A percentile compares a stretch with the other conserved stretches of the same genome.
Evolutionary conservation across 2,797 vertebrate genomes (phyloP).

Genomic region (Gorsachius magnificus): DNA sequence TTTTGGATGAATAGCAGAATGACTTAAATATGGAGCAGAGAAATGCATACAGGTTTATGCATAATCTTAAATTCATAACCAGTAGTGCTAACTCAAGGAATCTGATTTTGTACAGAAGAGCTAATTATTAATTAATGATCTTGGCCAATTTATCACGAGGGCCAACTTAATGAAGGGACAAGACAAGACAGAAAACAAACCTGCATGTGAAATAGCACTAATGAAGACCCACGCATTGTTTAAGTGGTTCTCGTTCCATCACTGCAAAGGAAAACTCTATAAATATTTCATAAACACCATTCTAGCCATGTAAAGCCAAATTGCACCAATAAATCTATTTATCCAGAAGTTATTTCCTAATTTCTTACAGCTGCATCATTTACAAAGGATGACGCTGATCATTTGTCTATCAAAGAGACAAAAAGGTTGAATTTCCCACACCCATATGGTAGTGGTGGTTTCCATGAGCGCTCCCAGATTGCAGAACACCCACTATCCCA

Average conservation of each 20-base stretch:
- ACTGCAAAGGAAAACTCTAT: constrained; percentile 48
- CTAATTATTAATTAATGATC: constrained; percentile 73
- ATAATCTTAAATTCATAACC: constrained; percentile 61
- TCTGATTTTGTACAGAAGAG: constrained; percentile 30
- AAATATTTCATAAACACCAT: constrained; percentile 72
- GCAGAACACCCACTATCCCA: rapidly evolving
- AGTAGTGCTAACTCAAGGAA: constrained; percentile 48
- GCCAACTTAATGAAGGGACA: constrained; percentile 36
- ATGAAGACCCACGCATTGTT: constrained; percentile 37
- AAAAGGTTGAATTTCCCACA: not conserved
- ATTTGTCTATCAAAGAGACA: not conserved
- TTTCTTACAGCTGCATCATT: constrained; percentile 42
- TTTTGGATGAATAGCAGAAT: constrained; percentile 72
- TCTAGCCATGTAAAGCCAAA: constrained; percentile 43
- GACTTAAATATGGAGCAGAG: constrained; percentile 69
- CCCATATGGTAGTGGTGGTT: rapidly evolving
- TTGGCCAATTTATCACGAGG: constrained; percentile 17
- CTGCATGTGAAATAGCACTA: not conserved
- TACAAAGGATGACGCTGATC: not conserved
- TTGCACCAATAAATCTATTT: constrained; percentile 61
- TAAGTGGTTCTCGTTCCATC: not conserved
- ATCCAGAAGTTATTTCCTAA: constrained; percentile 38
- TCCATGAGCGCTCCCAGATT: rapidly evolving
- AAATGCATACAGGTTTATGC: constrained; percentile 55
- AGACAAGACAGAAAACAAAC: constrained; percentile 42